These are phyloP conservation scores for Drosophila meridionalis DNA, from an alignment of 2,888 invertebrate genomes.

Conservation along the genomic window DNA sequence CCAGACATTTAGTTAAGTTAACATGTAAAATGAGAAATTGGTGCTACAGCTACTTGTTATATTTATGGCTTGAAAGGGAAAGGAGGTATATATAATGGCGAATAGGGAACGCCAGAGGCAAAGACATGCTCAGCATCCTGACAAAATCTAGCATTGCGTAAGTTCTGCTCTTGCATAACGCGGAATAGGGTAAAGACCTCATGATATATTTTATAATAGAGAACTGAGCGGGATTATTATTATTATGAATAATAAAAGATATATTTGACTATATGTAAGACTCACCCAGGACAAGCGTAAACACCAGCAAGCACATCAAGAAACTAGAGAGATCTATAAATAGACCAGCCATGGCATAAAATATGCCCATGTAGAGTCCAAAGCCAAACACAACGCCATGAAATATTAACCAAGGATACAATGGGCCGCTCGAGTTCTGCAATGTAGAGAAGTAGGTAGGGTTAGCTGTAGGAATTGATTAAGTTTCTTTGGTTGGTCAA, in stretches of 20 bases:
- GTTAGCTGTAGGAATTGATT: no score
- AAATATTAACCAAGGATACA: constrained; percentile 76
- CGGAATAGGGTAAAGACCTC: constrained; percentile 75
- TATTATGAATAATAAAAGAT: not conserved
- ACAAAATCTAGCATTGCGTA: constrained; percentile 18
- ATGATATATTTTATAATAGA: constrained; percentile 72
- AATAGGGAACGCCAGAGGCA: constrained; percentile 45
- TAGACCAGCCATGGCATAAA: constrained; percentile 65
- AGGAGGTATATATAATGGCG: constrained; percentile 56
- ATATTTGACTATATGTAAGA: not conserved
- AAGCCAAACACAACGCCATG: constrained; percentile 73
- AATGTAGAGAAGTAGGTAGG: not conserved
- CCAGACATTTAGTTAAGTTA: not conserved
- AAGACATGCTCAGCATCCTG: constrained; percentile 56
- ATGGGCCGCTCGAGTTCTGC: constrained; percentile 58
- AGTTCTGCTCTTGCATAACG: constrained; percentile 56
- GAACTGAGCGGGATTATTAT: constrained; percentile 41
- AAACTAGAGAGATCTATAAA: constrained; percentile 70
- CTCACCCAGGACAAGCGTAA: constrained; percentile 63
- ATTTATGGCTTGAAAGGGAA: constrained; percentile 48
- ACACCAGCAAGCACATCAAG: constrained; percentile 63
- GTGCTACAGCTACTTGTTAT: not conserved
- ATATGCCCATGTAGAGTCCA: constrained; percentile 64
- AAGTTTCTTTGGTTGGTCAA: no score
- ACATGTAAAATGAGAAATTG: not conserved